Percentiles rank a stretch among this genome's conserved stretches.
Conservation (phyloP, 2,113 vertebrate species). For the Hippopotamus amphibius region DNA sequence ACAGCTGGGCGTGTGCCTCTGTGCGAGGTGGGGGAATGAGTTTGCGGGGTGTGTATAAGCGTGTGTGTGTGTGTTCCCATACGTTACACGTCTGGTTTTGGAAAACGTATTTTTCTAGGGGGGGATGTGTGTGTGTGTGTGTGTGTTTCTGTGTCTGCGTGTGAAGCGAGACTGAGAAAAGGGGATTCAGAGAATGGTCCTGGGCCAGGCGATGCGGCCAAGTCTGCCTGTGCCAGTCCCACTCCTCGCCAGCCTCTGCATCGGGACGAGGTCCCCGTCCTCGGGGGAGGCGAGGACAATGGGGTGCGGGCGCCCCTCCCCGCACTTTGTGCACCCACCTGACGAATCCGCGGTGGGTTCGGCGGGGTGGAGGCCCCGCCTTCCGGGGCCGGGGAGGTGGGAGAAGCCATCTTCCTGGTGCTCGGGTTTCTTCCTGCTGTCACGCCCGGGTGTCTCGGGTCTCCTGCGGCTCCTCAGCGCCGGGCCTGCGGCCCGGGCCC, state of each 20-base stretch:
- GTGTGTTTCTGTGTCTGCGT: background rate
- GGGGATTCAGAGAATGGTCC: background rate
- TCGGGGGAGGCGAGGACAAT: background rate
- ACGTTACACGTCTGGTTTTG: conserved; percentile 1
- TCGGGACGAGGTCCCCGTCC: background rate
- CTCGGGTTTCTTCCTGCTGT: background rate
- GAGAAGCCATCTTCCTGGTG: conserved; percentile 86
- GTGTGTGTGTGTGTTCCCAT: background rate
- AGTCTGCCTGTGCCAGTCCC: background rate
- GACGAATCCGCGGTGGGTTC: conserved; percentile 85
- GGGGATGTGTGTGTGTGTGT: background rate
- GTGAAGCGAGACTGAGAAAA: background rate
- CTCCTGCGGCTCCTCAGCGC: background rate
- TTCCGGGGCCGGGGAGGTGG: conserved; percentile 82
- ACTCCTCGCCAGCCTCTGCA: background rate
- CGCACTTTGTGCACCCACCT: conserved; percentile 85
- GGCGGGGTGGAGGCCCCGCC: conserved; percentile 83
- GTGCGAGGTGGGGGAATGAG: background rate
- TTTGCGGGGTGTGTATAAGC: background rate
- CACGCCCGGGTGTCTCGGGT: conserved; percentile 47
- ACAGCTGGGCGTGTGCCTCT: conserved; percentile 46
- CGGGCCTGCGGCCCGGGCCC: conserved; percentile 18
- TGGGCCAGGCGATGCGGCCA: conserved; percentile 6
- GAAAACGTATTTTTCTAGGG: background rate
- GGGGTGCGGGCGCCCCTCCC: conserved; percentile 32